Evolutionary conservation across 2,888 invertebrate genomes (phyloP).

Genomic region (Aelia acuminata): DNA sequence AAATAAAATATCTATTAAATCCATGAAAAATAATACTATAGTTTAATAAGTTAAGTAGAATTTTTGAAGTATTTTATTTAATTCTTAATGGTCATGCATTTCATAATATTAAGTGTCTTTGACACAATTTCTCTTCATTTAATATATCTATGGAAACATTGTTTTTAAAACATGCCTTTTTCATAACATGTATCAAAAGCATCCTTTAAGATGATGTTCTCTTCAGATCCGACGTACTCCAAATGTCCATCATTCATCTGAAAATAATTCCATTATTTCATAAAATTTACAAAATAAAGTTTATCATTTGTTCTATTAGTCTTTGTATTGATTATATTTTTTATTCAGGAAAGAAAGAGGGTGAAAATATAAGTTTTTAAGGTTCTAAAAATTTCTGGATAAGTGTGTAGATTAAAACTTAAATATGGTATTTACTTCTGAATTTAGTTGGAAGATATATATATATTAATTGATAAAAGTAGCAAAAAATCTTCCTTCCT

Average conservation of each 20-base stretch:
- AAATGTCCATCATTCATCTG: slow-evolving; percentile 6
- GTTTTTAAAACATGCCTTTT: not conserved
- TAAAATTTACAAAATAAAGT: not conserved
- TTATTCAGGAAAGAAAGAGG: too few species aligned
- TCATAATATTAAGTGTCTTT: not conserved
- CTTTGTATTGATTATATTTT: too few species aligned
- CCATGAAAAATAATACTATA: not conserved
- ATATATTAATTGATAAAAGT: too few species aligned
- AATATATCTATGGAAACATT: not conserved
- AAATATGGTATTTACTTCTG: too few species aligned
- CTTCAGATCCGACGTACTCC: not conserved
- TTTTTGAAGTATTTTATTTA: too few species aligned
- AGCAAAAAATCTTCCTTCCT: too few species aligned
- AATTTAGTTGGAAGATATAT: too few species aligned
- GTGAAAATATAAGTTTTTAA: too few species aligned
- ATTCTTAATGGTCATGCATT: not conserved
- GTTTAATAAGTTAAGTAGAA: too few species aligned
- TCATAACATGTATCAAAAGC: not conserved
- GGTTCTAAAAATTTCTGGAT: too few species aligned
- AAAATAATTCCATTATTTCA: not conserved
- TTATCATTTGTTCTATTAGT: not conserved
- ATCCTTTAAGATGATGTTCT: not conserved
- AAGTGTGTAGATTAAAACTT: too few species aligned
- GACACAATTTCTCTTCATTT: not conserved
- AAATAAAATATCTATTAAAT: not conserved